Evolutionary conservation across 1,140 invertebrate species (phyloP), one percentile per base, ranked within the genome.

Genomic region (Scaptomyza hsui): DNA sequence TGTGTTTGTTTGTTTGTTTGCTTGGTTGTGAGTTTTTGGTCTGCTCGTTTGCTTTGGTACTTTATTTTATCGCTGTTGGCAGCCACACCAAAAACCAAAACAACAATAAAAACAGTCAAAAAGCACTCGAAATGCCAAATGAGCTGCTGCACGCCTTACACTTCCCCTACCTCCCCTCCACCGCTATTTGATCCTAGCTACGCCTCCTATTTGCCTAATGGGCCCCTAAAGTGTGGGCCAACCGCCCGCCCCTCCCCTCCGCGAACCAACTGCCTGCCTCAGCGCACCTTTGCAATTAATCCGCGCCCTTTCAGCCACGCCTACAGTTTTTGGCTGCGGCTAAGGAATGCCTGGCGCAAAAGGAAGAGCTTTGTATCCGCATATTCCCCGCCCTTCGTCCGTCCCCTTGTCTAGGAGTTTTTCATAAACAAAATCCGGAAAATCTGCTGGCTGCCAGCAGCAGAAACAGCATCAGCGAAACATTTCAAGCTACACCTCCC

Each of bases 51-150:
- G 74, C 63, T 69, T 74, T 88, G 82, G 82, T 88, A 88, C 80
- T 86, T 86, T 88, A 88, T 86, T 86, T 86, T 88, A 88, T 88
- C 82, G 82, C 74, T 86, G 51, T 86, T 86, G 82, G 82, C 81
- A 83, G 72, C 59, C 72, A 57, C 65, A 61, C 35, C 41, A 68
- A 76, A 64, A 63, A 69, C 67, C 67, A 69, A 75, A 83, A 83
- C 75, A 83, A 83, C 74, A 86, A 86, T 85, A 86, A 86, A 86
- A 86, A 72, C 81, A 86, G 77, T 88, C 81, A 86, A 88, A 86
- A 88, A 86, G 81, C 81, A 86, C 77, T 86, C 81, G 82, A 86
- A 86, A 86, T 86, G 82, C 81, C 81, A 86, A 86, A 86, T 86
- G 81, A 86, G 81, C 79, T 83, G 37, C 67, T 53, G 71, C 71